phyloP scores from a whole-genome alignment of 1,140 invertebrate genomes.

The Hyles euphorbiae region DNA sequence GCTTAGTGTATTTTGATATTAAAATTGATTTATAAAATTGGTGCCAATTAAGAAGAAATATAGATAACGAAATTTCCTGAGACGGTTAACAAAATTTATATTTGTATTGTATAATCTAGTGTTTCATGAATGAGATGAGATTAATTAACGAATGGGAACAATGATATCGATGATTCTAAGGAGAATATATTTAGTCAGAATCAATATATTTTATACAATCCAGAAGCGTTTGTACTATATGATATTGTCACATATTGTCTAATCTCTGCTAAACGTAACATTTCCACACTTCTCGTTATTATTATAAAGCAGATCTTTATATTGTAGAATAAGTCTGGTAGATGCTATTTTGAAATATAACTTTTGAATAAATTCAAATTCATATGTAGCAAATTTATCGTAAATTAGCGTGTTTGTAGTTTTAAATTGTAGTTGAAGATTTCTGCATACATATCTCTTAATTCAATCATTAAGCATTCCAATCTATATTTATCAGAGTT shows the following conservation, averaged over 20 bases:
- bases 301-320: neutral
- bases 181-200: no score
- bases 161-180: constrained; percentile 26
- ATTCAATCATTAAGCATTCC: constrained; percentile 63
- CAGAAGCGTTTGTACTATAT: no score
- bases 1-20: neutral
- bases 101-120: constrained; percentile 1
- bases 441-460: constrained; percentile 53
- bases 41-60: constrained; percentile 34
- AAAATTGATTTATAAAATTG: constrained; percentile 19
- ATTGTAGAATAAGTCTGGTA: neutral
- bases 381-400: neutral
- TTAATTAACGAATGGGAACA: constrained; percentile 44
- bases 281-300: neutral
- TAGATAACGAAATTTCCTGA: constrained; percentile 1
- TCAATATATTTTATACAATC: no score
- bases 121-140: constrained; percentile 9
- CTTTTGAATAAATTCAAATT: constrained; percentile 1
- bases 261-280: neutral
- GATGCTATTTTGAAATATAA: neutral
- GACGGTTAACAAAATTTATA: constrained; percentile 7
- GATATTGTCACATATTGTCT: no score
- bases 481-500: constrained; percentile 35
- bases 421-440: constrained; percentile 26
- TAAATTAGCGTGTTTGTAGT: constrained; percentile 37